Conservation (phyloP, 2,888 invertebrate genomes). For the Lasioglossum villosulum region DNA sequence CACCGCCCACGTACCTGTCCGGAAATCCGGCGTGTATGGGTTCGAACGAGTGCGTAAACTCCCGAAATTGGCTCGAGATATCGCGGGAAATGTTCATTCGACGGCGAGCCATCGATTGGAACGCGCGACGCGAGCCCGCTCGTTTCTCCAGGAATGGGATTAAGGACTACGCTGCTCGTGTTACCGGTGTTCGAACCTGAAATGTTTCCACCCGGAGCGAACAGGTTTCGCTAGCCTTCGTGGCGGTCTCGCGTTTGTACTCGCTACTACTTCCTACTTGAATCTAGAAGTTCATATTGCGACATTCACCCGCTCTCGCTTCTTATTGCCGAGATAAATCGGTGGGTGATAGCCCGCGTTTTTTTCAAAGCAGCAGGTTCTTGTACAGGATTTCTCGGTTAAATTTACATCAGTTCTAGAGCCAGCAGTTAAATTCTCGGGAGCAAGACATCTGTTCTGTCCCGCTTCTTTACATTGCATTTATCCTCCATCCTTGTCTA, state of each 20-base stretch:
- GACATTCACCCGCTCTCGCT: not conserved
- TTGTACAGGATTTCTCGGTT: not conserved
- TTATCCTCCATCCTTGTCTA: not conserved
- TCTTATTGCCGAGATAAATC: constrained; percentile 22
- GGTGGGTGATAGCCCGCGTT: not conserved
- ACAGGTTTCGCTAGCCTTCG: not conserved
- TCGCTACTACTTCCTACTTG: not conserved
- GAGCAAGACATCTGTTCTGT: not conserved
- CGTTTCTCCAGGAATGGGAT: constrained; percentile 2
- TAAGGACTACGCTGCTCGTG: not conserved
- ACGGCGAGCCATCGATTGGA: not conserved
- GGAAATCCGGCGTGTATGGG: constrained; percentile 53
- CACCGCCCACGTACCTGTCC: constrained; percentile 25
- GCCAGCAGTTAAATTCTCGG: not conserved
- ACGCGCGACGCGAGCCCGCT: not conserved
- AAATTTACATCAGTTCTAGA: not conserved
- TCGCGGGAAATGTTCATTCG: constrained; percentile 32
- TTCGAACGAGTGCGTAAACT: constrained; percentile 60
- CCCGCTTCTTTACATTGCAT: not conserved
- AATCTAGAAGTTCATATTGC: not conserved
- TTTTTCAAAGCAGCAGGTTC: not conserved
- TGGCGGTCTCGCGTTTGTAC: not conserved
- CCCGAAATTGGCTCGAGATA: constrained; percentile 73
- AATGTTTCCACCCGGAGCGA: not conserved
- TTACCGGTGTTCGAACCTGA: not conserved